Percentiles rank a stretch among this genome's conserved stretches.
Conservation (phyloP, 2,888 invertebrate species). For the Onthophagus sagittarius region DNA sequence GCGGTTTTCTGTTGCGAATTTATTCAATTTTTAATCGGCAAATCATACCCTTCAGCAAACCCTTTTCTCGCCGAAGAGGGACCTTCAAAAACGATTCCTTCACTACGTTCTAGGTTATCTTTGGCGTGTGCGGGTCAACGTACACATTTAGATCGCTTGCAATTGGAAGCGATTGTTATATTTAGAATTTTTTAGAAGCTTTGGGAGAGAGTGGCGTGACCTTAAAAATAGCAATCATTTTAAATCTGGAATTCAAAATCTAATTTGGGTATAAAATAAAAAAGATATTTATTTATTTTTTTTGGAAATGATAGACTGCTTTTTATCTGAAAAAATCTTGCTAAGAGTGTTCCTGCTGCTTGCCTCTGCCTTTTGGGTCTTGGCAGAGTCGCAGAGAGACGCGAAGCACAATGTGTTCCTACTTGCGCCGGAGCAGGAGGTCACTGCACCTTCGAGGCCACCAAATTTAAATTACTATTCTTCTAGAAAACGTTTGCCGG, state of each 20-base stretch:
- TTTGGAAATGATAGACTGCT: not conserved
- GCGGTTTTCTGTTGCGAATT: slow-evolving; percentile 7
- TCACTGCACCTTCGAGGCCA: slow-evolving; percentile 47
- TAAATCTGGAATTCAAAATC: not conserved
- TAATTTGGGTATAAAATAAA: too few species aligned
- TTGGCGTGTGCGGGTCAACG: slow-evolving; percentile 2
- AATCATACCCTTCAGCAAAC: not conserved
- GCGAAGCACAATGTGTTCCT: slow-evolving; percentile 47
- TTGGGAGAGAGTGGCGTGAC: not conserved
- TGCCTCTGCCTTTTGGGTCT: too few species aligned
- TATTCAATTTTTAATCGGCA: slow-evolving; percentile 6
- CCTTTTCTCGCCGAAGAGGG: too few species aligned
- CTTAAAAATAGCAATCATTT: not conserved
- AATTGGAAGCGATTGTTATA: not conserved
- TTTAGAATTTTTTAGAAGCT: not conserved
- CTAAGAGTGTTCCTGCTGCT: slow-evolving; percentile 25
- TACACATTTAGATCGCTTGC: slow-evolving; percentile 1
- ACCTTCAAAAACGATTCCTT: not conserved
- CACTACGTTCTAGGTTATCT: not conserved
- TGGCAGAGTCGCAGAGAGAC: slow-evolving; percentile 39
- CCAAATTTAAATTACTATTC: slow-evolving; percentile 42
- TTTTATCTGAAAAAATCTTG: slow-evolving; percentile 29
- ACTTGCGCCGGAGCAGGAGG: slow-evolving; percentile 46
- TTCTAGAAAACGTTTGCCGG: slow-evolving; percentile 35
- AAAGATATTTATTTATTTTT: too few species aligned